Evolutionary conservation across 2,888 invertebrate genomes (phyloP).

Genomic region (Nysson spinosus): DNA sequence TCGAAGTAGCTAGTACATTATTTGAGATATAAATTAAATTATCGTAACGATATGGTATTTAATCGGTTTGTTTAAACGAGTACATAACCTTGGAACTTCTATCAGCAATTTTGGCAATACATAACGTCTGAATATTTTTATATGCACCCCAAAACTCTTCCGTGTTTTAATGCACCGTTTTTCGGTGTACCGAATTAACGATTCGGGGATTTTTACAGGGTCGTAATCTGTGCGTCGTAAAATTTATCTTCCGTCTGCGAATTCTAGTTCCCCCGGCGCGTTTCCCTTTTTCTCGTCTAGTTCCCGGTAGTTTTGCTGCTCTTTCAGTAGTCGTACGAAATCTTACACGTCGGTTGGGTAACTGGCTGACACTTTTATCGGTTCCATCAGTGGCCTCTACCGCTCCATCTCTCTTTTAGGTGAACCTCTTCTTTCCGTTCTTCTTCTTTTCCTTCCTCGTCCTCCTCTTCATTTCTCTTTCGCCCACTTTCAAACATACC

Average conservation of each 20-base stretch:
- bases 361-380: constrained; percentile 46
- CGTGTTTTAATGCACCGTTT: constrained; percentile 13
- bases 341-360: constrained; percentile 31
- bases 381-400: constrained; percentile 18
- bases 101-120: too few relatives aligned
- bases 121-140: too few relatives aligned
- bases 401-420: not conserved
- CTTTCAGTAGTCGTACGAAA: constrained; percentile 33
- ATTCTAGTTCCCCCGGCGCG: constrained; percentile 24
- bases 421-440: not conserved
- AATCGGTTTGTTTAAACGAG: too few relatives aligned
- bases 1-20: too few relatives aligned
- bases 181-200: constrained; percentile 51
- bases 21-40: too few relatives aligned
- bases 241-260: constrained; percentile 58
- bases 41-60: too few relatives aligned
- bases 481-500: too few relatives aligned
- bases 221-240: constrained; percentile 61
- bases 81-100: too few relatives aligned
- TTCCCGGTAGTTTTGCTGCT: not conserved
- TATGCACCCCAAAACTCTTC: too few relatives aligned
- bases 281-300: constrained; percentile 7
- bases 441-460: not conserved
- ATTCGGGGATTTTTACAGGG: constrained; percentile 61
- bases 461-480: not conserved